Percentiles rank a stretch among this genome's conserved stretches.
phyloP scores from a whole-genome alignment of 2,113 vertebrate species.

The Bungarus multicinctus region DNA sequence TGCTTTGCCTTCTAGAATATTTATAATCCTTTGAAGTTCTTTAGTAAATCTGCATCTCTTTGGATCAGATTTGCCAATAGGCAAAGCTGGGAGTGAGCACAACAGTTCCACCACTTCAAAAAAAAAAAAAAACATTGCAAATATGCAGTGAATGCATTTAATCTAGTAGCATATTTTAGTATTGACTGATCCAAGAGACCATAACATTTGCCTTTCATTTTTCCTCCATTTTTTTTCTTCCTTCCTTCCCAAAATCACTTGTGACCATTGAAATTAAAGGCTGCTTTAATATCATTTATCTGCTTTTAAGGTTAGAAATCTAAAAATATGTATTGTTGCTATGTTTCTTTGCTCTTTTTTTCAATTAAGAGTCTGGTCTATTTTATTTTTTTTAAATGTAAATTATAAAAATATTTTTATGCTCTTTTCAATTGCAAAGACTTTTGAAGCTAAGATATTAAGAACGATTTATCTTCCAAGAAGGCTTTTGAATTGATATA shows the following conservation, averaged over 20 bases:
- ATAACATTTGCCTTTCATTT: neutral
- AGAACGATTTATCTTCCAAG: neutral
- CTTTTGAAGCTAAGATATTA: neutral
- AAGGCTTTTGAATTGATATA: neutral
- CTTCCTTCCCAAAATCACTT: neutral
- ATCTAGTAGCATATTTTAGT: neutral
- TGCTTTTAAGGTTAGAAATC: neutral
- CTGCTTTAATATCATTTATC: neutral
- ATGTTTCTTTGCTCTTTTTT: neutral
- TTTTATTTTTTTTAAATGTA: neutral
- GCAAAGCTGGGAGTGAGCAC: neutral
- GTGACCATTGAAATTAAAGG: neutral
- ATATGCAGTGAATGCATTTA: neutral
- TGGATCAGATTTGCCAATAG: neutral
- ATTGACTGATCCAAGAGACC: neutral
- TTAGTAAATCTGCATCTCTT: neutral
- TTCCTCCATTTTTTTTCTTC: neutral
- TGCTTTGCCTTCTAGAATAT: neutral
- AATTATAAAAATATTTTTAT: neutral
- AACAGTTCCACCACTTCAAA: neutral
- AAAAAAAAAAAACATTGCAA: neutral
- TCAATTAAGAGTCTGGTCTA: conserved; percentile 9
- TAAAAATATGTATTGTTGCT: neutral
- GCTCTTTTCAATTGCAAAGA: neutral
- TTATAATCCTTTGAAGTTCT: neutral